These are phyloP conservation scores for Ceratotherium simum DNA, from an alignment of 2,113 vertebrate species.

Conservation along the genomic window DNA sequence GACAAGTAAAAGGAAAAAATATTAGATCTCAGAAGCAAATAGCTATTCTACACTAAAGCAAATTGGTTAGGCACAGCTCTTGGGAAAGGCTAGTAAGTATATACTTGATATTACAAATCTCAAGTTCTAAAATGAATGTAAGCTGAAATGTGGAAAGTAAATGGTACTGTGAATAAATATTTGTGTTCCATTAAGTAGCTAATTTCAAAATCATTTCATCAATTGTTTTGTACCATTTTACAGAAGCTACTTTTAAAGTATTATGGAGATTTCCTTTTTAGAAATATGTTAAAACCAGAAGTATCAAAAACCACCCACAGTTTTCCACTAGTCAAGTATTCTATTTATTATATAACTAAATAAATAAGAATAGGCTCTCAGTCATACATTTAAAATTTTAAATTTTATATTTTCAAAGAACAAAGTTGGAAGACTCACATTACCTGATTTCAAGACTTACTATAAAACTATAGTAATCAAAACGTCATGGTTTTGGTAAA, in stretches of 20 bases:
- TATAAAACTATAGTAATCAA: neutral
- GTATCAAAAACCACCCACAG: neutral
- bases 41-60: neutral
- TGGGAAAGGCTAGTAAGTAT: neutral
- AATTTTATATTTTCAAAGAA: neutral
- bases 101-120: neutral
- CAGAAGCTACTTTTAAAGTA: neutral
- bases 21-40: neutral
- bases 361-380: neutral
- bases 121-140: neutral
- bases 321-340: neutral
- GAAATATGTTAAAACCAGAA: neutral
- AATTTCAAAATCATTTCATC: conserved; percentile 36
- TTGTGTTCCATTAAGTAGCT: neutral
- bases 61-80: neutral
- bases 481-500: neutral
- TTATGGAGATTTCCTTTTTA: neutral
- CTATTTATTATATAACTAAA: neutral
- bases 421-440: neutral
- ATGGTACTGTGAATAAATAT: neutral
- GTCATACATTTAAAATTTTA: neutral
- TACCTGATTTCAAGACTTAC: neutral
- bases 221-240: neutral
- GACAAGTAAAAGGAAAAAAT: neutral
- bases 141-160: neutral